Evolutionary conservation across 2,888 invertebrate genomes (phyloP).

Genomic region (Drosophila nr. perissopoda): DNA sequence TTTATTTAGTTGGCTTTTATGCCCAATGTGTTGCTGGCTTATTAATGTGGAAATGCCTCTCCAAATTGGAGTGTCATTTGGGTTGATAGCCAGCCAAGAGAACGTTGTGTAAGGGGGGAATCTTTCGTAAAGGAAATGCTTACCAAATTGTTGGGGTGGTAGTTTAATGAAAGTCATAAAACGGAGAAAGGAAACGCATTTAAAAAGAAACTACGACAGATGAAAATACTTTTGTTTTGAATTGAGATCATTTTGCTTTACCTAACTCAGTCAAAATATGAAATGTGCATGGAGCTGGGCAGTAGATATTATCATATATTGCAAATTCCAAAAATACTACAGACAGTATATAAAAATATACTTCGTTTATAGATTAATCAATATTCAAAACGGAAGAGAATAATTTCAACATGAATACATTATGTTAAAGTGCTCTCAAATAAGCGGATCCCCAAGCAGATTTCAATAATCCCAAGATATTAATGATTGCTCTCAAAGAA

Average conservation of each 20-base stretch:
- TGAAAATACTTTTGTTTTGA: slow-evolving; percentile 17
- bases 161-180: slow-evolving; percentile 47
- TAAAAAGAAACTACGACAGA: slow-evolving; percentile 9
- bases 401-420: slow-evolving; percentile 1
- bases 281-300: slow-evolving; percentile 1
- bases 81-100: slow-evolving; percentile 41
- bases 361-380: not conserved
- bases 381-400: not conserved
- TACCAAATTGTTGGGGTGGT: slow-evolving; percentile 42
- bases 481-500: slow-evolving; percentile 51
- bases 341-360: not conserved
- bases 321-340: too few relatives aligned
- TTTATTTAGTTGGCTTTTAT: slow-evolving; percentile 70
- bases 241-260: slow-evolving; percentile 14
- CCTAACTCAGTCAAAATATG: not conserved
- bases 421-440: slow-evolving; percentile 7
- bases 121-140: slow-evolving; percentile 29
- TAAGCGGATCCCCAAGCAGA: slow-evolving; percentile 31
- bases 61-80: slow-evolving; percentile 80
- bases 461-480: slow-evolving; percentile 61
- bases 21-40: slow-evolving; percentile 67
- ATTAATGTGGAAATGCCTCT: slow-evolving; percentile 81
- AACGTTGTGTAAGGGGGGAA: slow-evolving; percentile 4
- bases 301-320: not conserved
- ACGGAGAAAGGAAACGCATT: slow-evolving; percentile 40